Conservation (phyloP, 2,888 invertebrate species). For the Napeogenes inachia region DNA sequence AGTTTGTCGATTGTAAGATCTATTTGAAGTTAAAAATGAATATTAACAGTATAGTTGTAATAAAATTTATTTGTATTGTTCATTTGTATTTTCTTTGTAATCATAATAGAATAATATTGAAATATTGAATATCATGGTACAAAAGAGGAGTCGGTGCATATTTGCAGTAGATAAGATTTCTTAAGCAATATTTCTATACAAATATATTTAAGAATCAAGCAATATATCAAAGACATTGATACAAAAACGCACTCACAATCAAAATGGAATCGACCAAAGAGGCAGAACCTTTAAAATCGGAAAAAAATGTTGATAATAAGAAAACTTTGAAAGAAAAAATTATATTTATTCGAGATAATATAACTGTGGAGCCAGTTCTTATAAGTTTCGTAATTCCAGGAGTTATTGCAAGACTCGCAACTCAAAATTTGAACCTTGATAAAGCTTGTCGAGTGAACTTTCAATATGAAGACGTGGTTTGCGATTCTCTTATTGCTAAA, state of each 20-base stretch:
- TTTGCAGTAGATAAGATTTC: constrained; percentile 2
- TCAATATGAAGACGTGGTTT: constrained; percentile 81
- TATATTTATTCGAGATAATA: constrained; percentile 70
- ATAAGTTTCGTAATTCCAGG: constrained; percentile 80
- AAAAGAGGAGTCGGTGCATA: neutral
- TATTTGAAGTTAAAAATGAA: neutral
- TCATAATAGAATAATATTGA: neutral
- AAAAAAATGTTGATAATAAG: constrained; percentile 38
- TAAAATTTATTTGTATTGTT: neutral
- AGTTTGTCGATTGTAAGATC: neutral
- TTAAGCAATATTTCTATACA: neutral
- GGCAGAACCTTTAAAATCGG: constrained; percentile 50
- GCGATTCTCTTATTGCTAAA: constrained; percentile 83
- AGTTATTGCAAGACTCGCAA: constrained; percentile 82
- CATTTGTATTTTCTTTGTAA: neutral
- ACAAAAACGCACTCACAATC: constrained; percentile 12
- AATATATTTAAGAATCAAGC: neutral
- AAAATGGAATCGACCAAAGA: constrained; percentile 48
- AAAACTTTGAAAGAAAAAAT: constrained; percentile 65
- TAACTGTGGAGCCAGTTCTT: constrained; percentile 81
- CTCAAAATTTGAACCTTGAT: constrained; percentile 89
- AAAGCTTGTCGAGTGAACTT: constrained; percentile 91
- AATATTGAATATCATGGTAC: neutral
- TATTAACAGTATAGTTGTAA: constrained; percentile 6
- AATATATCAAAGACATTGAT: constrained; percentile 17